These are phyloP conservation scores for Hypomecis punctinalis DNA, from an alignment of 2,888 invertebrate species.

Conservation along the genomic window DNA sequence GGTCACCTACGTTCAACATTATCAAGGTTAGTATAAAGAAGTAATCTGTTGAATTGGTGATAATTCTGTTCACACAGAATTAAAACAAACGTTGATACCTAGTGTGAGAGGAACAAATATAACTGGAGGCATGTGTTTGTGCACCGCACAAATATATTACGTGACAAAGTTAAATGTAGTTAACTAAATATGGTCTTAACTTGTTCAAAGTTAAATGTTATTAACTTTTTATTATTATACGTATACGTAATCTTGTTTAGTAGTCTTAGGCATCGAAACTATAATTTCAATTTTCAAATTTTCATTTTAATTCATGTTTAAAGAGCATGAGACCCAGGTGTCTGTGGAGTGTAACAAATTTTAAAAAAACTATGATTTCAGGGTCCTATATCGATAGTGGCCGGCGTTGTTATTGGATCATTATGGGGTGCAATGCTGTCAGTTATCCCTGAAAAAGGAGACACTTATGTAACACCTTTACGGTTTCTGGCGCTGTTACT, in stretches of 20 bases:
- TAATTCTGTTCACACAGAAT: constrained; percentile 16
- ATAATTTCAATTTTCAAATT: too few relatives aligned
- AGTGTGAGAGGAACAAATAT: constrained; percentile 1
- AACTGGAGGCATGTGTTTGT: constrained; percentile 2
- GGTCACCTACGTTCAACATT: constrained; percentile 86
- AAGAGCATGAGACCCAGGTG: too few relatives aligned
- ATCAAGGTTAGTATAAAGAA: constrained; percentile 78
- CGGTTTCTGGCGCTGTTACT: constrained; percentile 89
- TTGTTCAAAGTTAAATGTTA: too few relatives aligned
- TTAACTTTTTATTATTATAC: too few relatives aligned
- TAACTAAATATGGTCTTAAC: too few relatives aligned
- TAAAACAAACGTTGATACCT: constrained; percentile 16
- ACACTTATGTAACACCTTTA: constrained; percentile 87
- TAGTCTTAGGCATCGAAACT: background rate
- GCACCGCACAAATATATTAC: too few relatives aligned
- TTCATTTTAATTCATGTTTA: too few relatives aligned
- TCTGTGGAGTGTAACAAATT: too few relatives aligned
- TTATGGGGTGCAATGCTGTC: constrained; percentile 89
- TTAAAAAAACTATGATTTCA: constrained; percentile 42
- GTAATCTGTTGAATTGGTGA: constrained; percentile 16
- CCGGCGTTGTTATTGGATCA: constrained; percentile 89
- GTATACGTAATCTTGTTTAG: too few relatives aligned
- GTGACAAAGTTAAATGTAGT: too few relatives aligned
- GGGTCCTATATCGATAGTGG: constrained; percentile 88
- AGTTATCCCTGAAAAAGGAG: constrained; percentile 89